Conservation (phyloP, 2,113 vertebrate genomes). For the Lophius piscatorius region DNA sequence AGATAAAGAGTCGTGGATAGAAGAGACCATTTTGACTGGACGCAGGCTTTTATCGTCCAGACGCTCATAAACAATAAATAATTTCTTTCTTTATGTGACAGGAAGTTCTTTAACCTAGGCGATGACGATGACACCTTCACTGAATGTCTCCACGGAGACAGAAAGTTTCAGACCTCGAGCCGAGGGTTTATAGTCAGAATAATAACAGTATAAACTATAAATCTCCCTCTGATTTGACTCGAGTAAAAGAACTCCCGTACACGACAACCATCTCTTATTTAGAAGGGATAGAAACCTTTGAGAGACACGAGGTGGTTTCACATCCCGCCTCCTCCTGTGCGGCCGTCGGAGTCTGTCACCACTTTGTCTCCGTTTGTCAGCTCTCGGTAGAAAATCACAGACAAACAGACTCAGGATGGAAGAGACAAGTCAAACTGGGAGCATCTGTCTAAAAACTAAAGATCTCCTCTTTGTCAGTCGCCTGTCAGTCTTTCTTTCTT, state of each 20-base stretch:
- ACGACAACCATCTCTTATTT: background rate
- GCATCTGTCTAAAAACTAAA: slow-evolving; percentile 61
- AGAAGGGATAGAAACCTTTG: background rate
- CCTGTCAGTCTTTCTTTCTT: slow-evolving; percentile 37
- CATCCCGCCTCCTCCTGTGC: slow-evolving; percentile 16
- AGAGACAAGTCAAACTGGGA: slow-evolving; percentile 53
- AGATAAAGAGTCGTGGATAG: no score
- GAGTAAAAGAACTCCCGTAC: background rate
- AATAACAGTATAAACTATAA: no score
- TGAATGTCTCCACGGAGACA: no score
- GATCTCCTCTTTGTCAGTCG: slow-evolving; percentile 44
- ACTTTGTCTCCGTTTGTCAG: slow-evolving; percentile 62
- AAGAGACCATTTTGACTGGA: no score
- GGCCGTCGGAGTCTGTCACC: slow-evolving; percentile 47
- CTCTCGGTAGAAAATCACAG: slow-evolving; percentile 45
- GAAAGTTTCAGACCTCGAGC: no score
- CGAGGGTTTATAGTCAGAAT: no score
- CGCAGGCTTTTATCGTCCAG: no score
- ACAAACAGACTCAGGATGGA: slow-evolving; percentile 47
- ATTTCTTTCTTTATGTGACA: no score
- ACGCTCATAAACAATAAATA: no score
- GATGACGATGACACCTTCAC: no score
- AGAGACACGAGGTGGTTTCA: slow-evolving; percentile 16
- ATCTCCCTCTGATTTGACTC: no score
- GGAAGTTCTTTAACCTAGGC: no score